Evolutionary conservation across 1,140 invertebrate species (phyloP).

Genomic region (Tetramorium simillimum): DNA sequence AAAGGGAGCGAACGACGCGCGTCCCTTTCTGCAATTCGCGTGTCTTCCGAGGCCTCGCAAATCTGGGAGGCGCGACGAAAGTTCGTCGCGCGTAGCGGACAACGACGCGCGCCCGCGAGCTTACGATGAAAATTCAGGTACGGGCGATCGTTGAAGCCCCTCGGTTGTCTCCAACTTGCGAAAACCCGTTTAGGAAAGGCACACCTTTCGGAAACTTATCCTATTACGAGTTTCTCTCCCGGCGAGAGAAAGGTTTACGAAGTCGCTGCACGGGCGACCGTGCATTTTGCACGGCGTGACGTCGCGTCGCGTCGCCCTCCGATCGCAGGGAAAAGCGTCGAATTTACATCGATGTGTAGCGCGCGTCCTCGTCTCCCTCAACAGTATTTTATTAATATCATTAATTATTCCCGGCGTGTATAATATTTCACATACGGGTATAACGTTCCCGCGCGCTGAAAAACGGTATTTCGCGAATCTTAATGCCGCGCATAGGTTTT

Average conservation of each 20-base stretch:
- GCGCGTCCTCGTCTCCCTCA: background rate
- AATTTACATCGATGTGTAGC: background rate
- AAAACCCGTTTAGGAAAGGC: slow-evolving; percentile 74
- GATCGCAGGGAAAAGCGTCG: slow-evolving; percentile 11
- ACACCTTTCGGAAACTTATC: slow-evolving; percentile 75
- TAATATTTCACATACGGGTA: background rate
- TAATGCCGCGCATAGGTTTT: no score
- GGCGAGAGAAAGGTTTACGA: slow-evolving; percentile 53
- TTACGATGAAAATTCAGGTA: slow-evolving; percentile 62
- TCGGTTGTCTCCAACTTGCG: slow-evolving; percentile 70
- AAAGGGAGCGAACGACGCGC: no score
- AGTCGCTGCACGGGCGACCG: slow-evolving; percentile 45
- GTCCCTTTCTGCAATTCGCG: slow-evolving; percentile 24
- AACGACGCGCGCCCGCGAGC: slow-evolving; percentile 33
- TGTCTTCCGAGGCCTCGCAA: background rate
- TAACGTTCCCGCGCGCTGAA: background rate
- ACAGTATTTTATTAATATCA: slow-evolving; percentile 13
- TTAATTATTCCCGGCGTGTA: background rate
- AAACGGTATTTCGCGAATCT: background rate
- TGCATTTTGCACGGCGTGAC: slow-evolving; percentile 10
- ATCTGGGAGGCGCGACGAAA: slow-evolving; percentile 22
- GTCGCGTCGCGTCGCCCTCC: background rate
- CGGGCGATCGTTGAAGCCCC: slow-evolving; percentile 51
- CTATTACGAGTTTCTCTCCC: slow-evolving; percentile 73
- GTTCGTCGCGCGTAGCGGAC: slow-evolving; percentile 13